Base-by-base conservation (phyloP, 2,113 vertebrate genomes). In the Aegypius monachus region DNA sequence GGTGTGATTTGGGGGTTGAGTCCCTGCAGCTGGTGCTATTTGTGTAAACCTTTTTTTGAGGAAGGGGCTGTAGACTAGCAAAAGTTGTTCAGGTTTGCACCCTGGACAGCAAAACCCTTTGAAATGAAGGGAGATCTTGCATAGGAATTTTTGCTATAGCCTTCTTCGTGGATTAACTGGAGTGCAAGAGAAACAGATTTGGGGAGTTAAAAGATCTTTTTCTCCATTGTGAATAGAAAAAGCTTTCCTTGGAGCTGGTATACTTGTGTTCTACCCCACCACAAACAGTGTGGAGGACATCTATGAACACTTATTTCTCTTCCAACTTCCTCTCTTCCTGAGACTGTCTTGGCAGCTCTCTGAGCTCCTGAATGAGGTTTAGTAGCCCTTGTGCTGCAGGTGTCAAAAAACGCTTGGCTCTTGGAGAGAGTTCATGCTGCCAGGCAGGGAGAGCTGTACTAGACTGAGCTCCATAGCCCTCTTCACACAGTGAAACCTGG, bases 281-380 rank as follows among this genome's bases (percentile, higher is more conserved):
- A 23, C 10, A 59, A 82, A 26, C 34, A 38, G 18, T 0, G 0
- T 8, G 27, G 29, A 53, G 58, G 23, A 72, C 31, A 45, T 1
- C 5, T 45, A 17, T 0, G 4, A 70, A 29, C 13, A 45, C 4
- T 52, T 72, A 19, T 72, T 66, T 66, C 3, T 77, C 27, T 79
- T 63, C 38, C 56, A 71, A 7, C 9, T 70, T 55, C 32, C 32
- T 68, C 36, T 78, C 17, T 50, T 83, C 26, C 86, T 95, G 62
- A 79, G 50, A 36, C 20, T 36, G 2, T 20, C 34, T 50, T 48
- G 13, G 66, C 61, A 93, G 42, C 26, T 21, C 15, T 73, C 36
- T 74, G 78, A 87, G 47, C 56, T 90, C 56, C n/a, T 36, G 29
- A 50, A 16, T 43, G 40, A 86, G 62, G 18, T 66, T 38, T 65